Conservation (phyloP, 2,113 vertebrate genomes). For the Mobula hypostoma region DNA sequence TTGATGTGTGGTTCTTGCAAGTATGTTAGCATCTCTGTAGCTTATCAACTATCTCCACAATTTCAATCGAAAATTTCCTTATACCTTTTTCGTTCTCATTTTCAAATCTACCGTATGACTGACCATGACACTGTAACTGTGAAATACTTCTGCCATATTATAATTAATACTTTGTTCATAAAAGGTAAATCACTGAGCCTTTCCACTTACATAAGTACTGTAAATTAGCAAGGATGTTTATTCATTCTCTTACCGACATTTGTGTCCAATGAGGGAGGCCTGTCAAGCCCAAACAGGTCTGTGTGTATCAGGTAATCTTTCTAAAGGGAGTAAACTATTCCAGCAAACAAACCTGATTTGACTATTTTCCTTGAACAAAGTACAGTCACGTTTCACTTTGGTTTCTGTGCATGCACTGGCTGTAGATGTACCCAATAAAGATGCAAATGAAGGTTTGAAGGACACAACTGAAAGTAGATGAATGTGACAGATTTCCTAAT, state of each 20-base stretch:
- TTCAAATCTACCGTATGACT: no score
- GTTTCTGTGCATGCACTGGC: not conserved
- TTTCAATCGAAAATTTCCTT: no score
- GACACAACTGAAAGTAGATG: slow-evolving; percentile 2
- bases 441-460: not conserved
- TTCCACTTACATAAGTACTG: no score
- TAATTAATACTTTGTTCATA: no score
- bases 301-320: not conserved
- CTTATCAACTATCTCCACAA: no score
- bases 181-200: no score
- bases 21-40: no score
- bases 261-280: not conserved
- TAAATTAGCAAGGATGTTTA: not conserved
- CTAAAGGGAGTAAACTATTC: not conserved
- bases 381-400: not conserved
- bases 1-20: no score
- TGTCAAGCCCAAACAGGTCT: not conserved
- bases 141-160: no score
- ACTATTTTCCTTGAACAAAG: not conserved
- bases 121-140: no score
- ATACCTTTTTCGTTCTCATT: no score
- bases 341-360: not conserved
- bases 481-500: not conserved
- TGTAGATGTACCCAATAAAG: not conserved
- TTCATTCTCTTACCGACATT: not conserved